These are phyloP conservation scores for Echeneis naucrates DNA, from an alignment of 2,797 vertebrate species.

Conservation along the genomic window DNA sequence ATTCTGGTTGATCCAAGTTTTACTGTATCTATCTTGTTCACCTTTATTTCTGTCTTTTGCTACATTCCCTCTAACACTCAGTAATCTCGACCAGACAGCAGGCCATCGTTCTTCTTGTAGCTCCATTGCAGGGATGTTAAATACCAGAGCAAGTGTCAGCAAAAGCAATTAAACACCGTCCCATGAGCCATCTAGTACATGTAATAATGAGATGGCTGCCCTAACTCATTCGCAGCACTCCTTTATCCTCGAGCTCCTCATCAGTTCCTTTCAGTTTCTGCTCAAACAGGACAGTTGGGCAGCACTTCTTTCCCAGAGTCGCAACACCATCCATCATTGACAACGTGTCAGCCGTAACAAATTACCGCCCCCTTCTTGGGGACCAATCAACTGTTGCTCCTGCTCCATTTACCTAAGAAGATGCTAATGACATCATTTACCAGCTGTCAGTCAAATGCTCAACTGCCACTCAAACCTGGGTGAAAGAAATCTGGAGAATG, in stretches of 20 bases:
- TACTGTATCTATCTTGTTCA: slow-evolving; percentile 29
- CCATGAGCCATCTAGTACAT: slow-evolving; percentile 29
- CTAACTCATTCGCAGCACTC: slow-evolving; percentile 18
- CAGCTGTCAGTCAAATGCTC: slow-evolving; percentile 68
- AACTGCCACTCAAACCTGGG: slow-evolving; percentile 44
- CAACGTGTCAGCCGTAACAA: slow-evolving; percentile 44
- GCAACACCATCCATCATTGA: slow-evolving; percentile 53
- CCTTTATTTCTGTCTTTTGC: slow-evolving; percentile 28
- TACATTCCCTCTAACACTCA: slow-evolving; percentile 8
- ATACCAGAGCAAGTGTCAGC: slow-evolving; percentile 47
- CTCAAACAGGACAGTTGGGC: slow-evolving; percentile 45
- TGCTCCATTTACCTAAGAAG: slow-evolving; percentile 67
- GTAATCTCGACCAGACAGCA: slow-evolving; percentile 49
- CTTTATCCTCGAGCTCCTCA: not conserved
- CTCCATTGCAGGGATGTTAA: slow-evolving; percentile 24
- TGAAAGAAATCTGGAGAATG: slow-evolving; percentile 45
- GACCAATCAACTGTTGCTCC: slow-evolving; percentile 54
- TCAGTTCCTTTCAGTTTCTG: slow-evolving; percentile 21
- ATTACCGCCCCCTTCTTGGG: slow-evolving; percentile 33
- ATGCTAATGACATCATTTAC: slow-evolving; percentile 74
- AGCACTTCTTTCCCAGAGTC: slow-evolving; percentile 28
- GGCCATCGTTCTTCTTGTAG: slow-evolving; percentile 45
- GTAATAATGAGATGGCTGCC: slow-evolving; percentile 39
- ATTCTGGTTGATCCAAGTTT: slow-evolving; percentile 37
- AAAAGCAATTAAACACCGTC: slow-evolving; percentile 62